These are phyloP conservation scores for Hypocryptadius cinnamomeus DNA, from an alignment of 2,113 vertebrate species.

Conservation along the genomic window DNA sequence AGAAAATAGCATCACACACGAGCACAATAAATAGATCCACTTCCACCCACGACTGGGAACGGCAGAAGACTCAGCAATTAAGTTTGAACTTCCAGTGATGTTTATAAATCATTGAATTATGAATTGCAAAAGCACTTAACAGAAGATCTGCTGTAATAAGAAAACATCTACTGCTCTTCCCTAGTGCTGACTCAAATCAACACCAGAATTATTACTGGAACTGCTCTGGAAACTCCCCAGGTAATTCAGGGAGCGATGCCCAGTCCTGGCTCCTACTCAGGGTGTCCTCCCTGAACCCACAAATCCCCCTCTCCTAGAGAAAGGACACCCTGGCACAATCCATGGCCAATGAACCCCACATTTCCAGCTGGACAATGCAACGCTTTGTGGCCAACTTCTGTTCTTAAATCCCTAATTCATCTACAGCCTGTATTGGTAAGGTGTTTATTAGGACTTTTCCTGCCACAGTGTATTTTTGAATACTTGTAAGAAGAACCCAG, in stretches of 20 bases:
- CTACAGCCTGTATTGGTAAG: background rate
- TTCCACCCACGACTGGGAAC: background rate
- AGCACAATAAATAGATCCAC: background rate
- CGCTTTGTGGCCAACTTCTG: background rate
- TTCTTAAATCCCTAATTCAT: background rate
- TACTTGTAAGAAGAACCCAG: background rate
- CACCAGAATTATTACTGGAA: background rate
- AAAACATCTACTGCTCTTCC: background rate
- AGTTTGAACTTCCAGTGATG: background rate
- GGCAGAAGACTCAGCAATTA: background rate
- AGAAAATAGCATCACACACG: background rate
- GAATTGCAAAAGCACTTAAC: background rate
- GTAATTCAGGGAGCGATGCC: background rate
- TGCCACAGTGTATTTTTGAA: background rate
- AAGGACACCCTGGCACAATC: background rate
- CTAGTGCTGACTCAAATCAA: background rate
- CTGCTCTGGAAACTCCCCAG: background rate
- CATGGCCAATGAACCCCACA: rapidly evolving
- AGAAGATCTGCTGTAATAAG: background rate
- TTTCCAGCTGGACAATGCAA: background rate
- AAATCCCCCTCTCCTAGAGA: background rate
- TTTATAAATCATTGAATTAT: background rate
- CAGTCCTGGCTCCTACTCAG: background rate
- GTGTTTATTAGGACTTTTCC: background rate
- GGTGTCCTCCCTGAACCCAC: background rate